Evolutionary conservation across 2,113 vertebrate species (phyloP).

Genomic region (Nipponia nippon): DNA sequence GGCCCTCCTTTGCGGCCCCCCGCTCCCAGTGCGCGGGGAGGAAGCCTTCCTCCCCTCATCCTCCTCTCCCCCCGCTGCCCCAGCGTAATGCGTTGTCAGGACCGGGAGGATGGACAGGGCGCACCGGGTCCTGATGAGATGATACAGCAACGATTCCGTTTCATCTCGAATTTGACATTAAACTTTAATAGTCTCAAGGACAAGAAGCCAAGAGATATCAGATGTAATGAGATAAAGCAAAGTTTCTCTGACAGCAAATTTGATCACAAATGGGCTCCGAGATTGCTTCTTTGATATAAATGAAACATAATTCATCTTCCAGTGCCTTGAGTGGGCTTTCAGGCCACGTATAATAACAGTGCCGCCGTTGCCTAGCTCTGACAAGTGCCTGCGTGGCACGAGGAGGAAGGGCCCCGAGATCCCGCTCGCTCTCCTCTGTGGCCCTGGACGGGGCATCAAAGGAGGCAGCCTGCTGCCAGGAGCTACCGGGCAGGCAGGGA

Average conservation of each 20-base stretch:
- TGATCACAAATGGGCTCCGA: slow-evolving; percentile 83
- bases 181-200: slow-evolving; percentile 85
- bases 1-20: no score
- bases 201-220: slow-evolving; percentile 83
- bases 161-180: slow-evolving; percentile 83
- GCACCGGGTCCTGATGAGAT: slow-evolving; percentile 72
- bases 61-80: not conserved
- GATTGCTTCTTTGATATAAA: slow-evolving; percentile 85
- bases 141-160: slow-evolving; percentile 81
- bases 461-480: not conserved
- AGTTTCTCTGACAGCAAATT: slow-evolving; percentile 85
- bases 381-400: slow-evolving; percentile 45
- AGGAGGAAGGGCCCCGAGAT: not conserved
- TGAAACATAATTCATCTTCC: slow-evolving; percentile 85
- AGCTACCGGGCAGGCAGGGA: not conserved
- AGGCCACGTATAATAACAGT: slow-evolving; percentile 69
- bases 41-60: not conserved
- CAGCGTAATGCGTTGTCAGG: slow-evolving; percentile 74
- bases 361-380: slow-evolving; percentile 62
- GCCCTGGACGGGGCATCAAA: not conserved
- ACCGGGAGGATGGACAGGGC: slow-evolving; percentile 66
- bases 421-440: not conserved
- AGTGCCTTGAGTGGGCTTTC: slow-evolving; percentile 70
- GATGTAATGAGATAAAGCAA: slow-evolving; percentile 84
- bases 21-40: accelerated